These are phyloP conservation scores for Alligator sinensis DNA, from an alignment of 2,113 vertebrate species.

Conservation along the genomic window DNA sequence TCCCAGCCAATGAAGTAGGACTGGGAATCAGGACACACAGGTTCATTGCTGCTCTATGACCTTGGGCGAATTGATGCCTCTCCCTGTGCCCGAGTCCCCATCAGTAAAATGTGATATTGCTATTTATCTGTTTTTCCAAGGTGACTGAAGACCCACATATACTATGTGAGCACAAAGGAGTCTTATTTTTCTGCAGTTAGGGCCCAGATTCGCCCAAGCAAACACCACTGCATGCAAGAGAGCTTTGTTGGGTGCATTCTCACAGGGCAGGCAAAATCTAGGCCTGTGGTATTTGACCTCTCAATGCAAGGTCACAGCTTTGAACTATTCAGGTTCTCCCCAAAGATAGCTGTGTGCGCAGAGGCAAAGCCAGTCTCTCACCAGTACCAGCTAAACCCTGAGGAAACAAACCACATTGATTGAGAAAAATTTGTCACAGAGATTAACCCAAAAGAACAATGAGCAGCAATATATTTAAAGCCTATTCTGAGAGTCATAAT, in stretches of 20 bases:
- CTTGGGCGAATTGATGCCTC: background rate
- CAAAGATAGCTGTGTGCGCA: background rate
- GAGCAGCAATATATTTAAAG: background rate
- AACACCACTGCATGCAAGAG: background rate
- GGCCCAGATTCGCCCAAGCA: background rate
- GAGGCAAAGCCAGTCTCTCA: background rate
- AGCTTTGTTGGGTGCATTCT: background rate
- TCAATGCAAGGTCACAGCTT: background rate
- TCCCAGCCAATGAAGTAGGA: background rate
- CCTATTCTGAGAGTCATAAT: background rate
- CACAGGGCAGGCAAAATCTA: background rate
- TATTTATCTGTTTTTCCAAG: background rate
- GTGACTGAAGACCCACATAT: background rate
- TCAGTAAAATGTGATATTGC: background rate
- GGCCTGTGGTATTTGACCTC: background rate
- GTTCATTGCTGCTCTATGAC: background rate
- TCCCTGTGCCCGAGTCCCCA: background rate
- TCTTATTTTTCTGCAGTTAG: too few species aligned
- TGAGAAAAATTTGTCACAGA: background rate
- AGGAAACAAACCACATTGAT: background rate
- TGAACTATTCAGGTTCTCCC: background rate
- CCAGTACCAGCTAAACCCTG: background rate
- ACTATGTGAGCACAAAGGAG: too few species aligned
- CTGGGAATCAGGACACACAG: background rate
- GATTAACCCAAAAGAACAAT: background rate